Evolutionary conservation across 2,113 vertebrate genomes (phyloP).

Genomic region (Tretioscincus oriximinensis): DNA sequence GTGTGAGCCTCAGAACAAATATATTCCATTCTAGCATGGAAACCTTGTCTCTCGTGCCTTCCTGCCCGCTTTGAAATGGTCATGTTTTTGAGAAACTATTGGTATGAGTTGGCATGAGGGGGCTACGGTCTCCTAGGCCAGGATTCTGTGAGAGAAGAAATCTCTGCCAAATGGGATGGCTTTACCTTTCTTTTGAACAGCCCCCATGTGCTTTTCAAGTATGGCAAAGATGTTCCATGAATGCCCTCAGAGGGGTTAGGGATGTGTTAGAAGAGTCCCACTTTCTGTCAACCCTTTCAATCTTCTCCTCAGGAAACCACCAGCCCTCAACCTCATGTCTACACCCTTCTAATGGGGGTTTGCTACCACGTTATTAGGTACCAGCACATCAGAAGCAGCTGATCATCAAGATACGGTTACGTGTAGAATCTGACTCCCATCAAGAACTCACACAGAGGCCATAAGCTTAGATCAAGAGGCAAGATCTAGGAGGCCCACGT

Average conservation of each 20-base stretch:
- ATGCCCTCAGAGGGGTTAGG: constrained; percentile 75
- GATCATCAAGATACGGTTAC: no score
- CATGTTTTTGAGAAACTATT: no score
- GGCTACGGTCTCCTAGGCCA: constrained; percentile 46
- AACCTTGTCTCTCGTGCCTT: constrained; percentile 10
- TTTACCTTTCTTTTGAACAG: constrained; percentile 72
- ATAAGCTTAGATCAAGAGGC: no score
- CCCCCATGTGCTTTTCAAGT: constrained; percentile 78
- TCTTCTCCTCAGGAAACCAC: not conserved
- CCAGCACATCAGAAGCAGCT: no score
- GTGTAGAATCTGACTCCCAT: no score
- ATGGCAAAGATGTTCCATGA: constrained; percentile 76
- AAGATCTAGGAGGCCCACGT: no score
- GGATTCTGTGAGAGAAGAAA: constrained; percentile 61
- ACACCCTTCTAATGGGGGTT: no score
- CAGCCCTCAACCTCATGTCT: not conserved
- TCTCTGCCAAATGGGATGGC: constrained; percentile 68
- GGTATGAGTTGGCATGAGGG: no score
- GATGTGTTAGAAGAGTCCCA: constrained; percentile 73
- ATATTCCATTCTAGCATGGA: constrained; percentile 68
- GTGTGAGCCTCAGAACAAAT: constrained; percentile 66
- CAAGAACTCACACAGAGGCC: no score
- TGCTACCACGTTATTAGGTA: no score
- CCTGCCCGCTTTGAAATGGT: not conserved
- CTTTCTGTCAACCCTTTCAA: not conserved